These are phyloP conservation scores for Cassiopea andromeda DNA, from an alignment of 30 jellyfish, hydroid and myxozoan species.

Conservation along the genomic window DNA sequence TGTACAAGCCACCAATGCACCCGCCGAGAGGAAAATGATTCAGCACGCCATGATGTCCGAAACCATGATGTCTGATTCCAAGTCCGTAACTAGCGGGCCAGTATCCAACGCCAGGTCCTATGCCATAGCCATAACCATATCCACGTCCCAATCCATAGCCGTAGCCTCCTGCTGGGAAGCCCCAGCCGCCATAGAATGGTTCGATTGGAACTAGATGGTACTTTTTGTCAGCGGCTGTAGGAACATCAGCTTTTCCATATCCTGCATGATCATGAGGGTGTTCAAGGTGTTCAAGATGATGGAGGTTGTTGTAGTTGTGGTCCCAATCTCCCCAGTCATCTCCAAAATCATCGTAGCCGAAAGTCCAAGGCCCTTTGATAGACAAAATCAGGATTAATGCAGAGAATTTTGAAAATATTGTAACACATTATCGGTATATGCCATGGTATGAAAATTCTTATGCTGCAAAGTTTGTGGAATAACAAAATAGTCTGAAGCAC, in stretches of 20 bases:
- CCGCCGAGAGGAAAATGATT: conserved; percentile 59
- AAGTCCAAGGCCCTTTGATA: conserved; percentile 93
- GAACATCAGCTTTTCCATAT: conserved; percentile 70
- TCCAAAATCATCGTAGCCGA: conserved; percentile 96
- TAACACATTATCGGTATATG: too few relatives aligned
- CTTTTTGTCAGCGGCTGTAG: conserved; percentile 48
- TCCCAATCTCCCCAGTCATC: conserved; percentile 99
- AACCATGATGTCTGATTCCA: conserved; percentile 70
- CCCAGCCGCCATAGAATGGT: conserved; percentile 56
- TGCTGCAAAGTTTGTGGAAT: too few relatives aligned
- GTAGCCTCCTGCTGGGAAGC: conserved; percentile 62
- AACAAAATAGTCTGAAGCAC: too few relatives aligned
- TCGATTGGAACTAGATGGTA: conserved; percentile 63
- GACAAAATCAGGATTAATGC: not conserved
- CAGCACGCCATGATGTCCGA: conserved; percentile 67
- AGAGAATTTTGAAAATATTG: too few relatives aligned
- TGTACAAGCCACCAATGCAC: conserved; percentile 65
- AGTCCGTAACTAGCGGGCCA: conserved; percentile 77
- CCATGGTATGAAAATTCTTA: too few relatives aligned
- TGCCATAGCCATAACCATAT: conserved; percentile 14
- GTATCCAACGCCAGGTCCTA: conserved; percentile 49
- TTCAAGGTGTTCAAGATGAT: conserved; percentile 75
- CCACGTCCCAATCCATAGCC: conserved; percentile 52
- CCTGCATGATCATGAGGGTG: conserved; percentile 75
- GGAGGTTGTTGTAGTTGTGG: conserved; percentile 92